These are phyloP conservation scores for Polymixis flavicincta DNA, from an alignment of 2,888 invertebrate species.

Conservation along the genomic window DNA sequence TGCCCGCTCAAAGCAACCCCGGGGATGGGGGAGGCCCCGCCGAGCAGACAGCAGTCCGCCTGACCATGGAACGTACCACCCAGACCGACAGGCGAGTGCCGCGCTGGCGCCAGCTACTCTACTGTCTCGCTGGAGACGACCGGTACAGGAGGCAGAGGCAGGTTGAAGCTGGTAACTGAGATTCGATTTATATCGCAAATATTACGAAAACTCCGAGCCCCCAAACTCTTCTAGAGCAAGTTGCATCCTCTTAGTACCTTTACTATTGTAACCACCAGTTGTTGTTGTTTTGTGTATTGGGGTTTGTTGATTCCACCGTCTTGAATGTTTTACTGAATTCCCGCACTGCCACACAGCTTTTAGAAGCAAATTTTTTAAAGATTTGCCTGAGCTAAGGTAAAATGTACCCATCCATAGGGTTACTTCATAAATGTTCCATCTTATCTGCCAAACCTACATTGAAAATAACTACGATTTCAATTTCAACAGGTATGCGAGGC, in stretches of 20 bases:
- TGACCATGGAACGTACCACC: conserved; percentile 95
- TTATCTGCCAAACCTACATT: neutral
- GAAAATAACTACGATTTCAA: neutral
- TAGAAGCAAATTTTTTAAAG: neutral
- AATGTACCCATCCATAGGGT: neutral
- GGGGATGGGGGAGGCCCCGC: conserved; percentile 70
- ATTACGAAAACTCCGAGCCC: no score
- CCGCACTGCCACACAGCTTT: neutral
- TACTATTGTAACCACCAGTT: no score
- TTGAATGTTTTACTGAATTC: no score
- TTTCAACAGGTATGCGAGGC: conserved; percentile 86
- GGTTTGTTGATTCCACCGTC: no score
- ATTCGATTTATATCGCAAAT: no score
- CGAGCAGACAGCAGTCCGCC: conserved; percentile 81
- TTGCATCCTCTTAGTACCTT: no score
- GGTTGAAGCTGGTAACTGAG: conserved; percentile 91
- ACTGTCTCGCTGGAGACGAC: conserved; percentile 95
- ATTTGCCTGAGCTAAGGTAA: neutral
- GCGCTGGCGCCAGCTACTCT: conserved; percentile 94
- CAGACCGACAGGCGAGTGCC: conserved; percentile 95
- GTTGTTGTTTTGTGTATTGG: no score
- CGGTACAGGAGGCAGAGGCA: conserved; percentile 94
- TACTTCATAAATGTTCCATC: neutral
- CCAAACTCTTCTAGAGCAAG: no score
- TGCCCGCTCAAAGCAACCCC: conserved; percentile 76